Evolutionary conservation across 2,113 vertebrate genomes (phyloP).

Genomic region (Notechis scutatus): DNA sequence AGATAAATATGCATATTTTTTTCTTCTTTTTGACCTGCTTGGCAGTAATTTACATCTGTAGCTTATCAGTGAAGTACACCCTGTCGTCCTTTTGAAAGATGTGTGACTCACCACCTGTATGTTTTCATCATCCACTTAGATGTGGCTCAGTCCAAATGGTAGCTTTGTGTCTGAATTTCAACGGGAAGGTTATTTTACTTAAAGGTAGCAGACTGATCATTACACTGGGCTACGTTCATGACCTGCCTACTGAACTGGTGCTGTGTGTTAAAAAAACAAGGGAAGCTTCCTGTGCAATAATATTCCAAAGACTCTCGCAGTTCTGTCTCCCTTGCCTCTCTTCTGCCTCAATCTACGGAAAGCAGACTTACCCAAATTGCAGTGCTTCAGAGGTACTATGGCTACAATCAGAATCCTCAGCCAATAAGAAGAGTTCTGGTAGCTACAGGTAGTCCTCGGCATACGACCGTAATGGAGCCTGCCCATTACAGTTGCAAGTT

Average conservation of each 20-base stretch:
- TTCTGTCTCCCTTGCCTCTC: background rate
- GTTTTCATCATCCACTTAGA: conserved; percentile 22
- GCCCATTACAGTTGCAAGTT: background rate
- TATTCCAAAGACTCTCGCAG: background rate
- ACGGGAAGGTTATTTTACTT: conserved; percentile 31
- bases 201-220: conserved; percentile 14
- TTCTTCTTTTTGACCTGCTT: conserved; percentile 19
- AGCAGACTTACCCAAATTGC: background rate
- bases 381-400: background rate
- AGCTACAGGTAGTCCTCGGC: background rate
- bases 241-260: background rate
- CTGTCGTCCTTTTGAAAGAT: background rate
- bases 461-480: background rate
- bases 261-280: background rate
- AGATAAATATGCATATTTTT: conserved; percentile 29
- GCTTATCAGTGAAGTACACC: conserved; percentile 35
- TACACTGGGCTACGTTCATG: conserved; percentile 3
- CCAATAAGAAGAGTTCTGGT: background rate
- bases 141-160: conserved; percentile 35
- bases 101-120: conserved; percentile 17
- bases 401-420: background rate
- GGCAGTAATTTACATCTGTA: conserved; percentile 36
- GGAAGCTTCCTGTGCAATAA: background rate
- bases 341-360: background rate
- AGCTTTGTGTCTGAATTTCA: conserved; percentile 35